Base-by-base conservation (phyloP, 2,797 vertebrate species). In the Lagodon rhomboides region DNA sequence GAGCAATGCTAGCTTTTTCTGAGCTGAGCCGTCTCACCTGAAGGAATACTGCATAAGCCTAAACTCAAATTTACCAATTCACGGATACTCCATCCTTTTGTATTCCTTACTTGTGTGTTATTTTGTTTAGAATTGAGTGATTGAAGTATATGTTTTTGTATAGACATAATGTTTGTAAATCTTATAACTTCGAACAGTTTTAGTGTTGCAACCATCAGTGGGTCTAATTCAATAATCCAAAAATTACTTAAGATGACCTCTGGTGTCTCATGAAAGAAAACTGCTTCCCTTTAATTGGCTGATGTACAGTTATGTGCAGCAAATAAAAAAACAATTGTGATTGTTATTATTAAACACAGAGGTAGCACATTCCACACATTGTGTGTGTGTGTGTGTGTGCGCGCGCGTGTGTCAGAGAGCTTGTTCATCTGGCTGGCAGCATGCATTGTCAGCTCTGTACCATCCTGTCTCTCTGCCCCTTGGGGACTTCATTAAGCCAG, bases 401-500 rank as follows among this genome's bases (percentile, higher is more conserved):
- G 41, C 10, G 41, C 10, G 41, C 67, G 56, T 79, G 64, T 54
- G 56, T 54, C 53, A 44, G 50, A 4, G 47, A 75, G 67, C 69
- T 83, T 10, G 67, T 91, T 90, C 78, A 71, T 89, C 87, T 88
- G 71, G 73, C 71, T 86, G 91, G 79, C 89, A 85, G 87, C 73
- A 22, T 85, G 82, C 85, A 74, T 85, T 85, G 86, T 91, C 84
- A 90, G 86, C 89, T 73, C 83, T 59, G 77, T 89, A 85, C 85
- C 85, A 89, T 93, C 80, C 73, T 53, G 54, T 78, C 79, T 80
- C 58, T 84, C 53, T 75, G 84, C 60, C 89, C 90, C 88, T 87
- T 10, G 0, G 90, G 92, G 91, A 92, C 91, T 88, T 94, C 90
- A 92, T 94, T 94, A 93, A 90, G 82, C 82, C 68, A 20, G 80